These are phyloP conservation scores for Neogobius melanostomus DNA, from an alignment of 2,113 vertebrate genomes.

Conservation along the genomic window DNA sequence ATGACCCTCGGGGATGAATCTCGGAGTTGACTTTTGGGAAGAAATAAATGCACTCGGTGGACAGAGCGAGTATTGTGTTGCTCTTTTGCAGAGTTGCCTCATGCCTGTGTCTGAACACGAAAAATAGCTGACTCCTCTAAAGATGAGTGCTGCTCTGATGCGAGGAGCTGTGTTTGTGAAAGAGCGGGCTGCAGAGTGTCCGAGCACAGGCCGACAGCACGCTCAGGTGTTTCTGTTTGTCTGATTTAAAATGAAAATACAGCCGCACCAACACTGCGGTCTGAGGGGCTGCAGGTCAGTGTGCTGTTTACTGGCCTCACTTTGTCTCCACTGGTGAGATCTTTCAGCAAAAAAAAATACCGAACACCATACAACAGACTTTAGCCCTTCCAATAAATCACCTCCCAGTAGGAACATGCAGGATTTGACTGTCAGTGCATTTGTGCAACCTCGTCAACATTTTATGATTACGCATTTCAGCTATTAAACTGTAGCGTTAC, in stretches of 20 bases:
- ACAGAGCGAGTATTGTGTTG: constrained; percentile 40
- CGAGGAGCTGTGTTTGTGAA: constrained; percentile 27
- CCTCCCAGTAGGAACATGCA: background rate
- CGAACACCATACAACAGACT: background rate
- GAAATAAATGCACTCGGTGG: constrained; percentile 34
- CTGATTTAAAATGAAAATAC: constrained; percentile 42
- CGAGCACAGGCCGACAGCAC: constrained; percentile 29
- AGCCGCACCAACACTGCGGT: constrained; percentile 2
- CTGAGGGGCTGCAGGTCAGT: constrained; percentile 29
- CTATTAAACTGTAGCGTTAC: background rate
- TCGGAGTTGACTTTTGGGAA: constrained; percentile 36
- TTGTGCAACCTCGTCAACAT: background rate
- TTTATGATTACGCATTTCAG: background rate
- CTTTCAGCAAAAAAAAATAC: background rate
- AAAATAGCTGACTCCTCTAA: constrained; percentile 60
- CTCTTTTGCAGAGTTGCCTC: constrained; percentile 50
- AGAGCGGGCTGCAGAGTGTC: constrained; percentile 12
- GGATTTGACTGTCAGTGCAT: background rate
- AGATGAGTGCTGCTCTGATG: constrained; percentile 37
- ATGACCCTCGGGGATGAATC: constrained; percentile 54
- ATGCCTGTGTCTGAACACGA: constrained; percentile 38
- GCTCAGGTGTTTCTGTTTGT: constrained; percentile 20
- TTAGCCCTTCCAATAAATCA: constrained; percentile 1
- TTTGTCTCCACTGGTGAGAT: background rate
- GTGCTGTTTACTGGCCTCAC: background rate